phyloP scores from a whole-genome alignment of 1,140 invertebrate species.

The Sycophila sp. region DNA sequence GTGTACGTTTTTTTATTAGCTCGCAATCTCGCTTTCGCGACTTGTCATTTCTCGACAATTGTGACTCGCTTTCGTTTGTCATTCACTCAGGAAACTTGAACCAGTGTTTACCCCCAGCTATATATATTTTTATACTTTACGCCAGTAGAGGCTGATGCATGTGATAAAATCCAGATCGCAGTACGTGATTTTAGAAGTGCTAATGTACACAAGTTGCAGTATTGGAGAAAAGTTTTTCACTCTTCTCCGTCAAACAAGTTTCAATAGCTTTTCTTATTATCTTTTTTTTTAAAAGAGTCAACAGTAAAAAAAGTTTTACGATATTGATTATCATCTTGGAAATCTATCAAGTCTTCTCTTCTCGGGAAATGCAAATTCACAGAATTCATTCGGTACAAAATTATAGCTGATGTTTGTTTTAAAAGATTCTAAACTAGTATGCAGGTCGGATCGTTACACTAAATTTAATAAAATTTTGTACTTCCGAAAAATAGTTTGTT shows the following conservation, averaged over 20 bases:
- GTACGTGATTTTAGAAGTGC: background rate
- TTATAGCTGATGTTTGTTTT: no score
- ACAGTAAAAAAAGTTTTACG: background rate
- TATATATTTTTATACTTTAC: constrained; percentile 13
- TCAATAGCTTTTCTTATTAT: background rate
- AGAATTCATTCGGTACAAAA: no score
- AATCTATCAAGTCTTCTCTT: constrained; percentile 3
- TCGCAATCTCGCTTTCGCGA: background rate
- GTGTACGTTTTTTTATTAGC: background rate
- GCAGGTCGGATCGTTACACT: no score
- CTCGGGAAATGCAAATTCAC: constrained; percentile 5
- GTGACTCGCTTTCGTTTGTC: background rate
- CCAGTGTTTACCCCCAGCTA: background rate
- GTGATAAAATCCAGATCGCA: background rate
- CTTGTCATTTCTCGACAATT: no score
- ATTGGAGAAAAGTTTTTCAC: background rate
- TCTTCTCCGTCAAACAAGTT: background rate
- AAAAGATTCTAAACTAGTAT: no score
- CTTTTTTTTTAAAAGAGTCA: constrained; percentile 1
- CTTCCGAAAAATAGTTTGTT: no score
- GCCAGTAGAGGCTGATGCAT: background rate
- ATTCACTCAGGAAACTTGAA: constrained; percentile 18
- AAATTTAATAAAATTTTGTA: no score
- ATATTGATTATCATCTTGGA: constrained; percentile 9
- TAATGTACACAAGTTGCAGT: background rate